A percentile compares a stretch with the other conserved stretches of the same genome.
phyloP scores from a whole-genome alignment of 2,113 vertebrate species.

The Otus sunia region DNA sequence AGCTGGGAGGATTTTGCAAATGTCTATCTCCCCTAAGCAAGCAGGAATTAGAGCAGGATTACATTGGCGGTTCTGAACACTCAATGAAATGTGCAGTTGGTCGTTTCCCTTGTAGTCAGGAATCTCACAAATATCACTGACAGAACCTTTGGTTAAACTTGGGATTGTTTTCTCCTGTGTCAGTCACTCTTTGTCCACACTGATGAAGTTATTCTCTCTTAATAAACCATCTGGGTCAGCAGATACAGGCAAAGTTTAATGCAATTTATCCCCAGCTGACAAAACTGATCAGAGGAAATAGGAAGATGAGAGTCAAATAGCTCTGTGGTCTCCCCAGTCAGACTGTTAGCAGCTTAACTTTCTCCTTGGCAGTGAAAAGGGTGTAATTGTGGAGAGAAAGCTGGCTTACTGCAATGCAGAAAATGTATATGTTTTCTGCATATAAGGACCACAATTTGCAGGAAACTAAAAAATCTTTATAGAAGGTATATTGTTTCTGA shows the following conservation, averaged over 20 bases:
- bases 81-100: background rate
- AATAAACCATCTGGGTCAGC: background rate
- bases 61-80: background rate
- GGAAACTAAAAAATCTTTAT: background rate
- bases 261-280: background rate
- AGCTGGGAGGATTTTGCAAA: background rate
- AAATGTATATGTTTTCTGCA: background rate
- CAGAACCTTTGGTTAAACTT: background rate
- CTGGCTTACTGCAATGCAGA: background rate
- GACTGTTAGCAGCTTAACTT: background rate
- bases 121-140: background rate
- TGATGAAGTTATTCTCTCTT: background rate
- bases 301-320: conserved; percentile 1
- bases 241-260: background rate
- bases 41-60: background rate
- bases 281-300: background rate
- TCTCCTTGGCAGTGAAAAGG: conserved; percentile 8
- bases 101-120: background rate
- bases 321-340: background rate
- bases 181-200: background rate
- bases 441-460: background rate
- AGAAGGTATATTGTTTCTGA: background rate
- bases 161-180: background rate
- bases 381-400: background rate
- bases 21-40: background rate